Conservation (phyloP, 2,797 vertebrate genomes). For the Hoplostethus mediterraneus region DNA sequence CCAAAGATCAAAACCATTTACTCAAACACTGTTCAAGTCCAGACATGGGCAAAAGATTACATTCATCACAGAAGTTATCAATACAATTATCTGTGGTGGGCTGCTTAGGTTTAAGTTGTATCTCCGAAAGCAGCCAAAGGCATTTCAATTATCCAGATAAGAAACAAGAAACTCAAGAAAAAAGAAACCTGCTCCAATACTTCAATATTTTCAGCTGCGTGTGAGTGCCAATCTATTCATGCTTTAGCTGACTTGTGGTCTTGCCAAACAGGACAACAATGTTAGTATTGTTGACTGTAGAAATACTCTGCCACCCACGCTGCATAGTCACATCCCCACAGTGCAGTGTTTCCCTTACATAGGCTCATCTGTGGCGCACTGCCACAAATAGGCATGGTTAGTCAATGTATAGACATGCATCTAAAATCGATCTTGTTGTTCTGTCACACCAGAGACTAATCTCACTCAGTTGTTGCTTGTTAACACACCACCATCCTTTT, state of each 20-base stretch:
- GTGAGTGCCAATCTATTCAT: slow-evolving; percentile 43
- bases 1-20: slow-evolving; percentile 28
- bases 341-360: not conserved
- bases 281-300: slow-evolving; percentile 70
- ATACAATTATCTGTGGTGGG: slow-evolving; percentile 1
- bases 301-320: slow-evolving; percentile 62
- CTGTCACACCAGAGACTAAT: no score
- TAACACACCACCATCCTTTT: no score
- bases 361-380: no score
- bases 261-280: slow-evolving; percentile 72
- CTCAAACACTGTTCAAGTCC: not conserved
- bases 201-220: slow-evolving; percentile 29
- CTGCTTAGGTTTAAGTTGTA: not conserved
- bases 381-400: no score
- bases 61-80: not conserved
- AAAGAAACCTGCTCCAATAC: slow-evolving; percentile 17
- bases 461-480: no score
- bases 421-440: no score
- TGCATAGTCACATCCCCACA: slow-evolving; percentile 32
- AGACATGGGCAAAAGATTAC: not conserved
- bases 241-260: slow-evolving; percentile 48
- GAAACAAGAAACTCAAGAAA: not conserved
- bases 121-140: not conserved
- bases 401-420: no score
- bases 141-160: not conserved